Conservation (phyloP, 1,140 invertebrate genomes). For the Drosophila melanica region DNA sequence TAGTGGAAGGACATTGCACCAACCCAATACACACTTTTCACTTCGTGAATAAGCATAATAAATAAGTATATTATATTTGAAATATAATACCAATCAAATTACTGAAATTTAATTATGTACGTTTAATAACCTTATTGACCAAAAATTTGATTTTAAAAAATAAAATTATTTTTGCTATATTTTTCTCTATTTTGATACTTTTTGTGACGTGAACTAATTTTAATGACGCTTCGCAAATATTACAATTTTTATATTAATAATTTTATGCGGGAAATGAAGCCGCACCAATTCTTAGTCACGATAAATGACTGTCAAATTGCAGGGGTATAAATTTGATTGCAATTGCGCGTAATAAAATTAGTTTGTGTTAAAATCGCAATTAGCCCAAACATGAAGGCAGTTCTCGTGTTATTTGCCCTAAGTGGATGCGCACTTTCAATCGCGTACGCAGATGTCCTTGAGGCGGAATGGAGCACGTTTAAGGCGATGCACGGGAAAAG, state of each 20-base stretch:
- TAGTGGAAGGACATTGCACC: no score
- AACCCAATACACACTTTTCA: no score
- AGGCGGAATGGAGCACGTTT: slow-evolving; percentile 12
- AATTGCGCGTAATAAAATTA: not conserved
- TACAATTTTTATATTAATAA: not conserved
- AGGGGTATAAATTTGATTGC: slow-evolving; percentile 8
- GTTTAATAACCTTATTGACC: no score
- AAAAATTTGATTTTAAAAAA: no score
- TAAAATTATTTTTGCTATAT: no score
- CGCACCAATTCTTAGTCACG: not conserved
- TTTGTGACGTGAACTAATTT: no score
- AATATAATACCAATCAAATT: no score
- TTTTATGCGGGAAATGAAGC: not conserved
- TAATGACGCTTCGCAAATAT: no score
- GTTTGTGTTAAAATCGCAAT: not conserved
- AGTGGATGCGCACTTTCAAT: slow-evolving; percentile 1
- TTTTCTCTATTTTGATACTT: no score
- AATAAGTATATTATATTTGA: no score
- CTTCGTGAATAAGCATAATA: no score
- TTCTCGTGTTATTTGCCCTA: not conserved
- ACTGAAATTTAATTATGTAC: no score
- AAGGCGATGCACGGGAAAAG: slow-evolving; percentile 88
- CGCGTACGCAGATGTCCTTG: not conserved
- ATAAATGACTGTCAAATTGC: not conserved
- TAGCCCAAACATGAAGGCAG: slow-evolving; percentile 3